Percentiles rank a stretch among this genome's conserved stretches.
phyloP scores from a whole-genome alignment of 2,113 vertebrate genomes.

The Anser brachyrhynchus region DNA sequence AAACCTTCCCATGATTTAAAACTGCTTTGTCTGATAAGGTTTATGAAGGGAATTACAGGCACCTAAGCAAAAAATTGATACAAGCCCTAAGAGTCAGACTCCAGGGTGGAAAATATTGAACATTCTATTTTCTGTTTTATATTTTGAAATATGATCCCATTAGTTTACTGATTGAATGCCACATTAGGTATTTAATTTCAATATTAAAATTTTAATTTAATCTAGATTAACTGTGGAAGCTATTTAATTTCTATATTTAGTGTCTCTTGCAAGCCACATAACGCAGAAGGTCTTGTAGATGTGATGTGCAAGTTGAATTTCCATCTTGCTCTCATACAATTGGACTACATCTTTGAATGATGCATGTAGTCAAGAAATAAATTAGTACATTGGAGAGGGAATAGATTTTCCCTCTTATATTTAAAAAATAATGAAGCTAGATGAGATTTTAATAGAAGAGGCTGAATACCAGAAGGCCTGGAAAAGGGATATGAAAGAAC shows the following conservation, averaged over 20 bases:
- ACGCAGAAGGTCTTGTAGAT: background rate
- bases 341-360: background rate
- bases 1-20: background rate
- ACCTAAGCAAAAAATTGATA: background rate
- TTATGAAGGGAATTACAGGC: background rate
- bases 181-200: background rate
- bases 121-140: background rate
- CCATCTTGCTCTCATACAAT: background rate
- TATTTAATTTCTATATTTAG: conserved; percentile 49
- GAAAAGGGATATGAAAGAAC: background rate
- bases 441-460: conserved; percentile 46
- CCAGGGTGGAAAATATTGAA: background rate
- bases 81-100: background rate
- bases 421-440: conserved; percentile 55
- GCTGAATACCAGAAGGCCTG: background rate
- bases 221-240: conserved; percentile 22
- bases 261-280: background rate
- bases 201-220: conserved; percentile 39
- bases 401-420: conserved; percentile 10
- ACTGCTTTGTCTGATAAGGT: background rate
- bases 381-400: conserved; percentile 9
- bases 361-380: conserved; percentile 30
- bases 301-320: background rate
- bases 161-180: conserved; percentile 29
- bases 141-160: conserved; percentile 26